Conservation (phyloP, 2,888 invertebrate species). For the Phymatocera aterrima region DNA sequence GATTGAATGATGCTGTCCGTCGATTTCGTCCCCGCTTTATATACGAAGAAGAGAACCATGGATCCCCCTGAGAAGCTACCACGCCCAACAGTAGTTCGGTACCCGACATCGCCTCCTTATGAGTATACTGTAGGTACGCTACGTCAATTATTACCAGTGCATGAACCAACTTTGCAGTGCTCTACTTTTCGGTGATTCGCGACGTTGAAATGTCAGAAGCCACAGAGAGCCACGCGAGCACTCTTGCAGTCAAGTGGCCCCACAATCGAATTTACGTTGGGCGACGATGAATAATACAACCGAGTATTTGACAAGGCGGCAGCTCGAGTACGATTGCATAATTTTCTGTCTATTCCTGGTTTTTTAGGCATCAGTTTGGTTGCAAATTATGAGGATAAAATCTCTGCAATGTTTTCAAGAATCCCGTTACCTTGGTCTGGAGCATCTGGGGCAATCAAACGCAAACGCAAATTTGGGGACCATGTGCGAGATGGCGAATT, state of each 20-base stretch:
- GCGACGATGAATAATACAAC: not conserved
- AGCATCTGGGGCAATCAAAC: no score
- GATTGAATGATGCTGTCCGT: constrained; percentile 33
- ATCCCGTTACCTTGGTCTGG: no score
- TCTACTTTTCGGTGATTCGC: constrained; percentile 22
- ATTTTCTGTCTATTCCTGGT: no score
- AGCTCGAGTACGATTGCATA: no score
- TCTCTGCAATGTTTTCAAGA: no score
- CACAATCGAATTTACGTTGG: not conserved
- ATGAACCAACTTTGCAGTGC: not conserved
- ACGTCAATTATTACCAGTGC: constrained; percentile 17
- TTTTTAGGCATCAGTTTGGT: no score
- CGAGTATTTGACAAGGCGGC: no score
- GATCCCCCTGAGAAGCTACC: not conserved
- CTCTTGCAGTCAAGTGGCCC: not conserved
- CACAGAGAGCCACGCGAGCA: not conserved
- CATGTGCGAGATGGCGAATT: no score
- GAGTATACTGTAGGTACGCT: not conserved
- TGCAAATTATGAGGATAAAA: no score
- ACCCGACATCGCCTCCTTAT: not conserved
- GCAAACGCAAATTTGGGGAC: no score
- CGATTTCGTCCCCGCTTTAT: constrained; percentile 13
- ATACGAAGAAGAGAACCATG: constrained; percentile 9
- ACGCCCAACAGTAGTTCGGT: constrained; percentile 27
- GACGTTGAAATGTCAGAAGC: constrained; percentile 29